Evolutionary conservation across 2,797 vertebrate species (phyloP).

Genomic region (Enteromius argenteus): DNA sequence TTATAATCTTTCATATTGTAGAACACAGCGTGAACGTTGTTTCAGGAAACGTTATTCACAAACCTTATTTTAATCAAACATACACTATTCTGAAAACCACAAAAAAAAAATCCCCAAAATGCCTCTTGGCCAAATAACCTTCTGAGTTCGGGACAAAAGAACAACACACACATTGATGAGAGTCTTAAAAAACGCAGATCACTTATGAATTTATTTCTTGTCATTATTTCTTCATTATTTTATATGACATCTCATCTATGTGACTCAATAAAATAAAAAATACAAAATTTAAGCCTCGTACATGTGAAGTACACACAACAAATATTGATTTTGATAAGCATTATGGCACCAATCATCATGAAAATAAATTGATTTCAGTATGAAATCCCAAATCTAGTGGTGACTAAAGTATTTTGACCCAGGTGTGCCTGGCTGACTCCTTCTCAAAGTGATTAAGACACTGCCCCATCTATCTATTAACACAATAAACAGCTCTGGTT

Average conservation of each 20-base stretch:
- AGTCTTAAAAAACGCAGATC: not conserved
- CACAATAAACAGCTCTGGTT: not conserved
- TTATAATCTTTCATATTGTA: not conserved
- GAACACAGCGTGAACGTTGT: not conserved
- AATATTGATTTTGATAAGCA: not conserved
- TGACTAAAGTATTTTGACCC: not conserved
- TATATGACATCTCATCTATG: too few relatives aligned
- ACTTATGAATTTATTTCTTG: too few relatives aligned
- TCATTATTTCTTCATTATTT: too few relatives aligned
- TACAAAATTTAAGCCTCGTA: too few relatives aligned
- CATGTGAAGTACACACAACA: not conserved
- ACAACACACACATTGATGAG: not conserved
- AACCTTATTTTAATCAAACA: not conserved
- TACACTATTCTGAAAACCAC: not conserved
- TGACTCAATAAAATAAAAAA: too few relatives aligned
- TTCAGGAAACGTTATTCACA: not conserved
- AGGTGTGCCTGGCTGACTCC: not conserved
- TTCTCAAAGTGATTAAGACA: constrained; percentile 10
- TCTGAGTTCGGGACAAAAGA: not conserved
- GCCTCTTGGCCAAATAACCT: not conserved
- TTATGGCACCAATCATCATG: not conserved
- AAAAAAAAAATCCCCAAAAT: not conserved
- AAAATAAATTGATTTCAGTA: not conserved
- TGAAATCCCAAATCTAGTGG: not conserved
- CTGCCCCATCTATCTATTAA: not conserved